Percentiles rank a stretch among this genome's conserved stretches.
phyloP scores from a whole-genome alignment of 2,797 vertebrate species.

The Bovichtus variegatus region DNA sequence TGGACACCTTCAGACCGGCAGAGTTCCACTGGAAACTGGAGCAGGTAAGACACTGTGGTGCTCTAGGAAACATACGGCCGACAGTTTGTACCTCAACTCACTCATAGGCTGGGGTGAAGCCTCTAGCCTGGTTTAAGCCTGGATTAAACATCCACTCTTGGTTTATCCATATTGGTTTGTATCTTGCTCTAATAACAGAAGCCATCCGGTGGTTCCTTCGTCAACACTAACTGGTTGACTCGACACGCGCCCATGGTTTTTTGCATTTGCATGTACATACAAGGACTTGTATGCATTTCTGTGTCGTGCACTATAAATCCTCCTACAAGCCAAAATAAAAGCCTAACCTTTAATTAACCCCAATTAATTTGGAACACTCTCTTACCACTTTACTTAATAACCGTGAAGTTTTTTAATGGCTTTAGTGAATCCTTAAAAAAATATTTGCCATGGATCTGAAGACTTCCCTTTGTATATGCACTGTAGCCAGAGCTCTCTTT shows the following conservation, averaged over 20 bases:
- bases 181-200: slow-evolving; percentile 10
- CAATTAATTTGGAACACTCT: slow-evolving; percentile 31
- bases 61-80: neutral
- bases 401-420: slow-evolving; percentile 17
- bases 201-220: neutral
- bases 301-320: slow-evolving; percentile 22
- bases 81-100: slow-evolving; percentile 10
- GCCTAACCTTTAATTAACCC: slow-evolving; percentile 44
- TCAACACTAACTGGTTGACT: no score
- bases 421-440: slow-evolving; percentile 11
- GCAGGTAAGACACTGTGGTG: slow-evolving; percentile 85
- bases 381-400: slow-evolving; percentile 19
- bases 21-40: slow-evolving; percentile 99
- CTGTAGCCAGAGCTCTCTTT: neutral
- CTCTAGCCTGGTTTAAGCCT: slow-evolving; percentile 27
- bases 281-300: slow-evolving; percentile 1
- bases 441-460: slow-evolving; percentile 2
- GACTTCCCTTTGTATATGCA: no score
- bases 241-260: no score
- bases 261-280: neutral
- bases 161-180: slow-evolving; percentile 1
- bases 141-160: slow-evolving; percentile 1
- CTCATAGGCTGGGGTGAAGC: neutral
- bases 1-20: slow-evolving; percentile 94
- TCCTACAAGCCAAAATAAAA: neutral